Conservation (phyloP, 1,140 invertebrate species). For the Sitobion miscanthi region DNA sequence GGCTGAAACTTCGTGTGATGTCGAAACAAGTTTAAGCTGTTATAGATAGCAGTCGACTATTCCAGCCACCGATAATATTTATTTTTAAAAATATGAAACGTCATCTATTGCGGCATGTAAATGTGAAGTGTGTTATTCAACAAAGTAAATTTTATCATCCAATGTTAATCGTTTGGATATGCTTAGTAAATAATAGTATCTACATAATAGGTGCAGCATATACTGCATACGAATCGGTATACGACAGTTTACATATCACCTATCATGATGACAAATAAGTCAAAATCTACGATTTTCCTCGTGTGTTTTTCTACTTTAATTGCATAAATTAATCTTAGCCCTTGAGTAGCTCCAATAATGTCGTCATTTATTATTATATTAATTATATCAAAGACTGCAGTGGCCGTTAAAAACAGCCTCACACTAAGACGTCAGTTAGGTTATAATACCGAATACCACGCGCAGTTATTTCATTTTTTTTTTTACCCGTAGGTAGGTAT, state of each 20-base stretch:
- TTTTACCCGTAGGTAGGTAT: neutral
- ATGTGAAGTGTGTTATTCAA: neutral
- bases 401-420: neutral
- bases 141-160: neutral
- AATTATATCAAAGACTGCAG: neutral
- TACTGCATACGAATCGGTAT: no score
- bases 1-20: neutral
- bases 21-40: neutral
- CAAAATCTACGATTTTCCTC: neutral
- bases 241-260: neutral
- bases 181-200: no score
- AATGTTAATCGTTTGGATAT: neutral
- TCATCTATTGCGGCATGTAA: neutral
- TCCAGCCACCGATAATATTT: neutral
- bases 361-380: neutral
- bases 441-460: neutral
- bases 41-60: neutral
- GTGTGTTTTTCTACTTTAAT: neutral
- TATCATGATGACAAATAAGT: neutral
- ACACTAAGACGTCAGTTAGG: neutral
- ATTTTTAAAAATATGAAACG: neutral
- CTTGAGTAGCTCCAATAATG: neutral
- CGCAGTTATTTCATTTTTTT: neutral
- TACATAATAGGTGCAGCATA: neutral
- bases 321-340: neutral